Evolutionary conservation across 1,140 invertebrate genomes (phyloP).

Genomic region (Solen grandis): DNA sequence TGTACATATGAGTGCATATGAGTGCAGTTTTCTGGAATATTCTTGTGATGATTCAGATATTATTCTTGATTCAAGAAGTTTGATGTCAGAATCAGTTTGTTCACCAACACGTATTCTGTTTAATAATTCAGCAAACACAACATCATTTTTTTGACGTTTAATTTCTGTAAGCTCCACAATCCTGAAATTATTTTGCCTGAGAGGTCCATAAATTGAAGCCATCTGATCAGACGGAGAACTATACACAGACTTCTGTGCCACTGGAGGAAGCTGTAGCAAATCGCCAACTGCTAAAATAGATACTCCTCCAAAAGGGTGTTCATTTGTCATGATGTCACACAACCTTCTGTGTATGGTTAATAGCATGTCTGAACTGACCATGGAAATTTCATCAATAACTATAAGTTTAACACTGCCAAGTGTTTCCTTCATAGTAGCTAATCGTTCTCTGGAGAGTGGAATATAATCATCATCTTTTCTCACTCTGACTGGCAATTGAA

Average conservation of each 20-base stretch:
- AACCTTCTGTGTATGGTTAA: constrained; percentile 19
- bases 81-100: constrained; percentile 12
- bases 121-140: constrained; percentile 24
- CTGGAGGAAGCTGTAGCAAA: constrained; percentile 28
- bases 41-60: constrained; percentile 17
- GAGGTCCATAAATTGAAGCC: no score
- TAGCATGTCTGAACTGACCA: constrained; percentile 28
- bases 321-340: constrained; percentile 22
- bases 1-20: no score
- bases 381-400: constrained; percentile 17
- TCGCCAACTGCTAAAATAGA: constrained; percentile 17
- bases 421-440: constrained; percentile 24
- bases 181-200: constrained; percentile 5
- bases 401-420: constrained; percentile 6
- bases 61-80: constrained; percentile 24
- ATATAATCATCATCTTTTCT: constrained; percentile 26
- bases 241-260: constrained; percentile 12
- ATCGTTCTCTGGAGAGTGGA: constrained; percentile 23
- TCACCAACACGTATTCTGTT: constrained; percentile 15
- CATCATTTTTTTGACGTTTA: constrained; percentile 29
- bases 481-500: constrained; percentile 11
- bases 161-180: constrained; percentile 33
- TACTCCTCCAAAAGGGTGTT: constrained; percentile 23
- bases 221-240: constrained; percentile 18
- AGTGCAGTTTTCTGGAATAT: constrained; percentile 12